Evolutionary conservation across 30 jellyfish, hydroid and myxozoan genomes (phyloP).

Genomic region (Hydractinia echinata): DNA sequence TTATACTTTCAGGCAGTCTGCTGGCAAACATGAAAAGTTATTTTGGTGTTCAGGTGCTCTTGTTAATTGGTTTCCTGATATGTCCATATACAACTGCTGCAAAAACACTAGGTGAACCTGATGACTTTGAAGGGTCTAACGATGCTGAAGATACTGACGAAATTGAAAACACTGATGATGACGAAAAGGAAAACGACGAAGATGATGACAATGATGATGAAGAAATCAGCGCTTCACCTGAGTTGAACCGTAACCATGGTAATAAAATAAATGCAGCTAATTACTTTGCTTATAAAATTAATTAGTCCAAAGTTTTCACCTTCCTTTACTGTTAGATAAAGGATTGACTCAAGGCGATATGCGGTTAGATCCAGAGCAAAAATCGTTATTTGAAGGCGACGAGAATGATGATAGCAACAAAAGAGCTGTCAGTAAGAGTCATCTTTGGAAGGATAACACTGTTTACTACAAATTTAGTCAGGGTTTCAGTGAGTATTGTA

Average conservation of each 20-base stretch:
- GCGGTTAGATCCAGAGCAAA: slow-evolving; percentile 3
- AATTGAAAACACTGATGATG: neutral
- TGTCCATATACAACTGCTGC: too few relatives aligned
- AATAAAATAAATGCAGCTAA: neutral
- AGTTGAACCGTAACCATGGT: neutral
- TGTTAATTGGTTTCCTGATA: too few relatives aligned
- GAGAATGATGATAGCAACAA: neutral
- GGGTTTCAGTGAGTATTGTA: slow-evolving; percentile 22
- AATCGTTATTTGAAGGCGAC: neutral
- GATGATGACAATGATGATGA: slow-evolving; percentile 9
- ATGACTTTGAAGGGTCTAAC: neutral
- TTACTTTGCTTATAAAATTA: neutral
- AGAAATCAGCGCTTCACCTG: neutral
- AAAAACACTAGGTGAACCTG: neutral
- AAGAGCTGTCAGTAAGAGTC: slow-evolving; percentile 21
- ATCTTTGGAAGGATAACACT: slow-evolving; percentile 31
- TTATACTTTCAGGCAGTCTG: too few relatives aligned
- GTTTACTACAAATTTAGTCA: slow-evolving; percentile 27
- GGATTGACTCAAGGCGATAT: slow-evolving; percentile 23
- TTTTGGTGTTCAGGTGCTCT: too few relatives aligned
- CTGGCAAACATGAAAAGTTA: too few relatives aligned
- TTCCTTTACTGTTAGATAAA: neutral
- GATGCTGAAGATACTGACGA: slow-evolving; percentile 7
- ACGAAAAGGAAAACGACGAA: neutral
- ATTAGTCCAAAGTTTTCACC: neutral